Base-by-base conservation (phyloP, 1,140 invertebrate genomes). In the Amyelois transitella region DNA sequence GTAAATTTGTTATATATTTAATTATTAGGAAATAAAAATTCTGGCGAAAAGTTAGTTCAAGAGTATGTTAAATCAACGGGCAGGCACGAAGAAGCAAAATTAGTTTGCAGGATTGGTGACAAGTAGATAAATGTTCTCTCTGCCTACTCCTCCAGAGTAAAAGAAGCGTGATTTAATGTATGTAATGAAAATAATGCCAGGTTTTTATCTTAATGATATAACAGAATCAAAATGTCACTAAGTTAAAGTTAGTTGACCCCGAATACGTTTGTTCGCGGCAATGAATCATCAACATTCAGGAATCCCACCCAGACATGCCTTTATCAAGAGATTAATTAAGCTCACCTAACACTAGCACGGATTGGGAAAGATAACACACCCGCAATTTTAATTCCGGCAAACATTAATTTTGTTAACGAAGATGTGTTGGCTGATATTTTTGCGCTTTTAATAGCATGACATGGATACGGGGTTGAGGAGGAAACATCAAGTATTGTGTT, bases 401-500 rank as follows among this genome's bases (percentile, higher is more conserved):
- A 62, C 67, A 67, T 75, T 81, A 77, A 81, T 75, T 81, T 73
- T 64, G 66, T 72, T 75, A 78, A 72, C 68, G 68, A 77, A 87
- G 81, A 87, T 87, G 72, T 81, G 73, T 74, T 75, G 66, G 74
- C 66, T 72, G 81, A 87, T 86, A 84, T 86, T 84, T 83, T 86
- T 84, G 72, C 77, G 57, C 58, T 70, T 71, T 83, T 82, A 85
- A 87, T 87, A 78, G 73, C 66, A 62, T 84, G 84, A 72, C 65
- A 87, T 87, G 77, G 84, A 87, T 87, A 83, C 71, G 84, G 84
- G 70, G 74, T 68, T 66, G 72, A 65, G 72, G 75, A 83, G 78
- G 82, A 84, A 87, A 84, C 84, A 87, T 83, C 78, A 56, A 76
- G 82, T 83, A 86, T 87, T 86, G 81, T 86, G 74, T 88, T 88